phyloP scores from a whole-genome alignment of 2,797 vertebrate species.

The Myotis daubentonii region DNA sequence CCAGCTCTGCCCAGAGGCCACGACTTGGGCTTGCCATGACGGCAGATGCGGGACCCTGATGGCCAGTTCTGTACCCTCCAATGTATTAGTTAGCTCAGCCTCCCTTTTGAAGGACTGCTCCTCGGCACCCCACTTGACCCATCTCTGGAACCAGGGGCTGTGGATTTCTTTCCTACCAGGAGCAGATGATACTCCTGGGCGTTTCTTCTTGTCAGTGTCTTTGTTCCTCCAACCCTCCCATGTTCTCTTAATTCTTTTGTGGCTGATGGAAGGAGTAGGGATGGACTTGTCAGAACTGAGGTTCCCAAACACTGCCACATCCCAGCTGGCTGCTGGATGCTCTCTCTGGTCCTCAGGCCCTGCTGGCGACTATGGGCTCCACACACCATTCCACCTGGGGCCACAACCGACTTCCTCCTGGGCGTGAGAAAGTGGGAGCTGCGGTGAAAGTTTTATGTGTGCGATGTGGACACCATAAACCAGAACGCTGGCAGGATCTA shows the following conservation, averaged over 20 bases:
- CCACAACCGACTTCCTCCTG: background rate
- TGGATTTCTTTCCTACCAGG: background rate
- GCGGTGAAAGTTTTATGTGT: slow-evolving; percentile 48
- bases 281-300: background rate
- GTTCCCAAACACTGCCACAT: background rate
- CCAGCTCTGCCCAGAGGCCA: background rate
- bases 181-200: background rate
- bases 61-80: background rate
- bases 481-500: slow-evolving; percentile 76
- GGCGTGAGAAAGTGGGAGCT: slow-evolving; percentile 19
- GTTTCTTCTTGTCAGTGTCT: background rate
- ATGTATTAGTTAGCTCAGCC: background rate
- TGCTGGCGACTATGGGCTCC: background rate
- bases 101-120: background rate
- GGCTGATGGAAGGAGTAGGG: background rate
- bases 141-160: background rate
- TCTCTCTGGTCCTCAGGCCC: background rate
- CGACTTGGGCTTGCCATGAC: rapidly evolving
- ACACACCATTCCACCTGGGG: background rate
- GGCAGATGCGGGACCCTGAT: background rate
- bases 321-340: background rate
- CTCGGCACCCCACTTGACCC: background rate
- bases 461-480: slow-evolving; percentile 77
- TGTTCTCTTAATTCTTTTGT: background rate
- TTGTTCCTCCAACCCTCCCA: background rate